Evolutionary conservation across 2,888 invertebrate genomes (phyloP), one percentile per base, ranked within the genome.

Genomic region (Scrobipalpa costella): DNA sequence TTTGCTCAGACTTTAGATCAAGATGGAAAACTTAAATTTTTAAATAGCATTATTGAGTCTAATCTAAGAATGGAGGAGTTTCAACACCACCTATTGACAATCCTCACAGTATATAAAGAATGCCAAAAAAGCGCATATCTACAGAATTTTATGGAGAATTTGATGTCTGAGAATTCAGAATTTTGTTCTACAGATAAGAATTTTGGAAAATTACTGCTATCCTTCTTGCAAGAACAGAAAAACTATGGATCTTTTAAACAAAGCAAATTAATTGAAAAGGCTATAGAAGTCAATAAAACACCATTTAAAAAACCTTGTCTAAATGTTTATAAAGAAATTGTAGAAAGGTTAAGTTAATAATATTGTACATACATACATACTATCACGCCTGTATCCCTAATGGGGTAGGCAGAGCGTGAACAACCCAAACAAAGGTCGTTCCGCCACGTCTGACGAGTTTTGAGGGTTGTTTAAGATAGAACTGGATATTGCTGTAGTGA

Each of bases 251-350:
- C 62, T 13, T 3, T 38, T 1, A 59, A 66, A 1, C 67, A 76
- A 61, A 47, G 63, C 3, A 21, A 59, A 5, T n/a, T 49, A 0
- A n/a, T 86, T 3, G 74, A 77, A 64, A 74, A 73, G 19, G 64
- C 84, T 5, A 59, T 89, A 5, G 79, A 83, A 21, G 62, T 58
- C 0, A 88, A 89, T 58, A 74, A 67, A 7, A 83, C 88, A 0
- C 75, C 81, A 0, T 89, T 87, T 60, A 83, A 77, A 67, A 83
- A 78, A 57, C 81, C 83, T 0, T 90, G 90, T 73, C 9, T 73
- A 11, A 74, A 70, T 50, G 44, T 83, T 19, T 69, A 86, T 0
- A 79, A 77, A 57, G 79, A 81, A 66, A 69, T 83, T 59, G 64
- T 67, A 57, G 40, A 64, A 57, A 63, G 57, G 63, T 62, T 52